Base-by-base conservation (phyloP, 2,888 invertebrate species). In the Saturnia pavonia region DNA sequence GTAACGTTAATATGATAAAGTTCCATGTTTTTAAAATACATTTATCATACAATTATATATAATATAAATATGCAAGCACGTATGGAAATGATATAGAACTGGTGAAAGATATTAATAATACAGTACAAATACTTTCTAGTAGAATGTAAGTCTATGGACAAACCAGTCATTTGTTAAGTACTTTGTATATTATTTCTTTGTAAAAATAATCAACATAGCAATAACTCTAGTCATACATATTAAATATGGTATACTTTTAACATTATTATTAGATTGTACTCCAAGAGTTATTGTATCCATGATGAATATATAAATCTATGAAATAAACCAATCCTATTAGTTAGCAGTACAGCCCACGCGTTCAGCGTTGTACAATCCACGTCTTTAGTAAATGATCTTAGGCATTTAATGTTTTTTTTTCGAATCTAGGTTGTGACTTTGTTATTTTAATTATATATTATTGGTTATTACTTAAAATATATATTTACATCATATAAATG, bases 91-190 rank as follows among this genome's bases (percentile, higher is more conserved):
- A 40, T 65, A 40, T 40, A n/a, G 2, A 65, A 65, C 34, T 65
- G 40, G 40, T 40, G 19, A 40, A 65, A 40, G 7, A 65, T 34
- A 65, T 40, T 65, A n/a, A 65, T 19, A 9, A 25, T 25, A 19
- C 19, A 65, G 65, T 65, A 65, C 65, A 65, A 65, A 65, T 19
- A 9, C 7, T 40, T 65, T 65, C 60, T 63, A 25, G 65, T 65
- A 65, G 40, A 65, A 40, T 40, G 9, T 40, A 40, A 40, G 40
- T 19, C 19, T 16, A 9, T 65, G 16, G 8, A 8, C 19, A 40
- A 8, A 40, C n/a, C 40, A 40, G 40, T 40, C 19, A 19, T 40
- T 65, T 40, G 8, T 40, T 6, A 65, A 19, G 11, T 40, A 65
- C 6, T 40, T 40, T 65, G 14, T 40, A n/a, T 34, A 19, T 34